phyloP scores from a whole-genome alignment of 2,797 vertebrate genomes.

The Pseudocheirus occidentalis region DNA sequence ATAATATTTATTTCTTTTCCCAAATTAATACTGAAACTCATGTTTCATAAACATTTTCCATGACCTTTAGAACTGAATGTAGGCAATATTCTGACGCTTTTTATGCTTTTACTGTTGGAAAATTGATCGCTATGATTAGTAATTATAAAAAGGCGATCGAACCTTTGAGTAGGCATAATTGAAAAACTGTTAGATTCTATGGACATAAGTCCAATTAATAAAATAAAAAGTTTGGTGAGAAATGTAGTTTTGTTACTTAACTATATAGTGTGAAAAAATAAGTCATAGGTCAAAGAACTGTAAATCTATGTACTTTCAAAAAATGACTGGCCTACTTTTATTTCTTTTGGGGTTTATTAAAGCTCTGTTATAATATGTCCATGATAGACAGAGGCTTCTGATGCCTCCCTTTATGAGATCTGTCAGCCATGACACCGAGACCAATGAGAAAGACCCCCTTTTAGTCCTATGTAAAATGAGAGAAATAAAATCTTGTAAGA shows the following conservation, averaged over 20 bases:
- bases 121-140: neutral
- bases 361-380: neutral
- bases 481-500: too few relatives aligned
- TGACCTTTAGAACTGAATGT: constrained; percentile 5
- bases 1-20: neutral
- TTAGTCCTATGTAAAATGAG: too few relatives aligned
- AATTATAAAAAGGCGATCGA: neutral
- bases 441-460: too few relatives aligned
- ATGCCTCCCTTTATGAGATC: too few relatives aligned
- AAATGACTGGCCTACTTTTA: neutral
- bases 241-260: neutral
- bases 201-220: neutral
- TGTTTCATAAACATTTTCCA: neutral
- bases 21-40: neutral
- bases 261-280: neutral
- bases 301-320: neutral
- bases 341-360: neutral
- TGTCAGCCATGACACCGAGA: too few relatives aligned
- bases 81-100: neutral
- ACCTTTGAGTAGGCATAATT: neutral
- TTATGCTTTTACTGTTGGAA: neutral
- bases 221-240: neutral
- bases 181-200: neutral
- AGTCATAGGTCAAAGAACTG: neutral
- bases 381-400: too few relatives aligned